Evolutionary conservation across 2,888 invertebrate species (phyloP).

Genomic region (Acanthacorydalis orientalis): DNA sequence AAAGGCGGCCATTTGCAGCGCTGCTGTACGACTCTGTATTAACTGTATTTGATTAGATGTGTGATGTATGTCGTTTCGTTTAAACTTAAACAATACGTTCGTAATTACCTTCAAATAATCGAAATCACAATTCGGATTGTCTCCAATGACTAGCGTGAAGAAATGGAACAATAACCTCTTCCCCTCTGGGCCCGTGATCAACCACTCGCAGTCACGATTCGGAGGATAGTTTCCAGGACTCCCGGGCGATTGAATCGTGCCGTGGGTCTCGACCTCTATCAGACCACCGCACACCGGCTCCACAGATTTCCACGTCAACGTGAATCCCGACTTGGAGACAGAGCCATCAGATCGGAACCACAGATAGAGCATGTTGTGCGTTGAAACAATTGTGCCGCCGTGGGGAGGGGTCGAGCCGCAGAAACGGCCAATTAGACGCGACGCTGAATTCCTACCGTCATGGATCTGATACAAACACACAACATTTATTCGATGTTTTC

Average conservation of each 20-base stretch:
- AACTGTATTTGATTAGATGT: too few species aligned
- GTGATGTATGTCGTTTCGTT: too few species aligned
- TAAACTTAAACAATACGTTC: too few species aligned
- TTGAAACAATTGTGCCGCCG: constrained; percentile 55
- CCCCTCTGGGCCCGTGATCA: constrained; percentile 41
- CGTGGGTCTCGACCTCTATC: constrained; percentile 39
- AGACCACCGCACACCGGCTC: constrained; percentile 30
- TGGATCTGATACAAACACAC: constrained; percentile 62
- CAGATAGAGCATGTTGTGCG: constrained; percentile 59
- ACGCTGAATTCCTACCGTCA: constrained; percentile 61
- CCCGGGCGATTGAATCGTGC: constrained; percentile 70
- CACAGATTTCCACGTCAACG: constrained; percentile 63
- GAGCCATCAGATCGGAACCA: constrained; percentile 66
- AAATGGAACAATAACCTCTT: constrained; percentile 72
- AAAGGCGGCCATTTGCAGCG: too few species aligned
- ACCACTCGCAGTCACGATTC: constrained; percentile 72
- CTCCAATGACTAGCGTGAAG: constrained; percentile 49
- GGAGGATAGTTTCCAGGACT: constrained; percentile 77
- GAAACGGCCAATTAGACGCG: constrained; percentile 58
- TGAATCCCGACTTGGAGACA: constrained; percentile 49
- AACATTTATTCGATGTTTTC: too few species aligned
- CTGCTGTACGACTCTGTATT: too few species aligned
- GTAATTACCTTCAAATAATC: constrained; percentile 54
- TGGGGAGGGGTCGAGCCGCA: constrained; percentile 57
- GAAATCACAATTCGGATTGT: constrained; percentile 50